A percentile compares a stretch with the other conserved stretches of the same genome.
Conservation (phyloP, 2,888 invertebrate species). For the Agrochola circellaris region DNA sequence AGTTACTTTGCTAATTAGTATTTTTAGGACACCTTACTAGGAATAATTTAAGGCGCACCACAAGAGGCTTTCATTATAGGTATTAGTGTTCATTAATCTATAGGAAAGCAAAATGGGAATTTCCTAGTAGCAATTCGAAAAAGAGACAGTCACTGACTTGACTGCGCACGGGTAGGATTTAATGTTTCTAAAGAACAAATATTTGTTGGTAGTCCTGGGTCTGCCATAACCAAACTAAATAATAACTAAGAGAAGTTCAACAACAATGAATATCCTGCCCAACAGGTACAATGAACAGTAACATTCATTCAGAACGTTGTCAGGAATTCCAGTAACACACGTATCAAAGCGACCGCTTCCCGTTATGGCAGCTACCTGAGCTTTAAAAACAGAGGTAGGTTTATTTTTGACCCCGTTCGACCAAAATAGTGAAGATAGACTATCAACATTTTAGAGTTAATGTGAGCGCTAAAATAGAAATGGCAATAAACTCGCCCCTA, state of each 20-base stretch:
- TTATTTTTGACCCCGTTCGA: not conserved
- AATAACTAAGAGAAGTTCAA: not conserved
- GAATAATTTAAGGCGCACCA: not conserved
- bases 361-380: slow-evolving; percentile 33
- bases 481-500: no score
- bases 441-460: not conserved
- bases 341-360: slow-evolving; percentile 7
- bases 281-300: slow-evolving; percentile 9
- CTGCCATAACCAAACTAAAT: no score
- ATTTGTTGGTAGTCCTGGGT: not conserved
- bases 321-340: slow-evolving; percentile 11
- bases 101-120: no score
- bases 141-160: no score
- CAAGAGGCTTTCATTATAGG: not conserved
- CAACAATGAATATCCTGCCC: not conserved
- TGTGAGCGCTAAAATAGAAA: not conserved
- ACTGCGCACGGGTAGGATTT: no score
- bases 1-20: not conserved
- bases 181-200: not conserved
- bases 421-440: not conserved
- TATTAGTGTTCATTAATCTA: no score
- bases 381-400: slow-evolving; percentile 30
- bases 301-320: slow-evolving; percentile 4
- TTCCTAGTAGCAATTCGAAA: not conserved
- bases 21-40: not conserved